phyloP scores from a whole-genome alignment of 92 coral and sea anemone species.

The Siderastrea radians region DNA sequence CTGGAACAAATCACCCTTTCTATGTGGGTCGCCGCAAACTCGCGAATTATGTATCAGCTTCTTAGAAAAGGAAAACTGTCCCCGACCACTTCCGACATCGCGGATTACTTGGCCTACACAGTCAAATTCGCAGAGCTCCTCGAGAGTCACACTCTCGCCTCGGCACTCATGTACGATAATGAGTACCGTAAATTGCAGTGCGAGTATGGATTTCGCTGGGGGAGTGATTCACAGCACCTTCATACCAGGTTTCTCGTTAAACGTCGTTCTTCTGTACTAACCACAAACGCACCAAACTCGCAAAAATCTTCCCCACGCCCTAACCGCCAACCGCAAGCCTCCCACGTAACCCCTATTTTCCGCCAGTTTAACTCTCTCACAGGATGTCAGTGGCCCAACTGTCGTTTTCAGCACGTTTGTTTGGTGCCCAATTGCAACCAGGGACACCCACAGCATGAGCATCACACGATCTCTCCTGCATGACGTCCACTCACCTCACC shows the following conservation, averaged over 20 bases:
- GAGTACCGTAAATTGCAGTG: constrained; percentile 48
- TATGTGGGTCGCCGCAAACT: too few species aligned
- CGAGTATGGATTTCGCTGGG: constrained; percentile 48
- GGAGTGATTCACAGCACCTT: constrained; percentile 50
- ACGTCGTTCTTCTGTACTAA: neutral
- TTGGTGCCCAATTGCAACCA: constrained; percentile 27
- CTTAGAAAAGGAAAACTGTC: too few species aligned
- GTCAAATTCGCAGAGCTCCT: constrained; percentile 42
- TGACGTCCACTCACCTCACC: constrained; percentile 7
- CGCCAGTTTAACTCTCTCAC: constrained; percentile 18
- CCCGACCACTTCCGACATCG: too few species aligned
- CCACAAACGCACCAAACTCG: neutral
- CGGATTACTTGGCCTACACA: constrained; percentile 42
- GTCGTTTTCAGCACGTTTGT: constrained; percentile 25
- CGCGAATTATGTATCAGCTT: too few species aligned
- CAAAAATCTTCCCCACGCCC: constrained; percentile 13
- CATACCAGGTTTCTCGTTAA: constrained; percentile 2
- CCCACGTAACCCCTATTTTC: neutral
- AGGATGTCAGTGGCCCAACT: constrained; percentile 30
- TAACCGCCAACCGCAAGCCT: constrained; percentile 17
- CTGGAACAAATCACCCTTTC: too few species aligned
- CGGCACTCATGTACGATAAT: constrained; percentile 28
- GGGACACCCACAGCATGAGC: constrained; percentile 42
- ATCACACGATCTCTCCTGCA: constrained; percentile 24
- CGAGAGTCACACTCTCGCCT: constrained; percentile 38